A percentile compares a stretch with the other conserved stretches of the same genome.
Conservation (phyloP, 2,888 invertebrate genomes). For the Coelinius sp. region DNA sequence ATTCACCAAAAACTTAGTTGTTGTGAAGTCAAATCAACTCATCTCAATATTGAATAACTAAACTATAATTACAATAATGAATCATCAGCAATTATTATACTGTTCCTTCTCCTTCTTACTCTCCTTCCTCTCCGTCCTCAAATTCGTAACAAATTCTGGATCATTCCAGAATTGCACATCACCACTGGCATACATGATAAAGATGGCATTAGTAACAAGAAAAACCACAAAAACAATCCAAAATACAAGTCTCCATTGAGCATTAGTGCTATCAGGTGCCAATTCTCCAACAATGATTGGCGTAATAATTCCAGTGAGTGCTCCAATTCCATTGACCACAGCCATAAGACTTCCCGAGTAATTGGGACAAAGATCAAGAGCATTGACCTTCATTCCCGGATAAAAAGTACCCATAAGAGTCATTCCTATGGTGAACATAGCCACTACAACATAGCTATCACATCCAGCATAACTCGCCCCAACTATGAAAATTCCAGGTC, state of each 20-base stretch:
- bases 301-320: slow-evolving; percentile 80
- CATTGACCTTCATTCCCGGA: slow-evolving; percentile 72
- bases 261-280: slow-evolving; percentile 67
- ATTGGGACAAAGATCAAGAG: slow-evolving; percentile 71
- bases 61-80: not conserved
- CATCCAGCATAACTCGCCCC: slow-evolving; percentile 72
- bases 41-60: not conserved
- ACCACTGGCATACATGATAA: slow-evolving; percentile 80
- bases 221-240: slow-evolving; percentile 84
- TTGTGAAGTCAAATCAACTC: too few relatives aligned
- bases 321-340: slow-evolving; percentile 77
- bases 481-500: slow-evolving; percentile 71
- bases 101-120: not conserved
- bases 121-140: slow-evolving; percentile 15
- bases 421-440: slow-evolving; percentile 71
- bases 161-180: slow-evolving; percentile 85
- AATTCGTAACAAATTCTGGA: slow-evolving; percentile 63
- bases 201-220: slow-evolving; percentile 78
- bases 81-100: not conserved
- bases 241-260: slow-evolving; percentile 84
- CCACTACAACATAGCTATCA: slow-evolving; percentile 66
- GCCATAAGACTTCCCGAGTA: slow-evolving; percentile 72
- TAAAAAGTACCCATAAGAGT: slow-evolving; percentile 72
- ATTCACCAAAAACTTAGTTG: too few relatives aligned
- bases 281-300: slow-evolving; percentile 79